Conservation (phyloP, 2,888 invertebrate species). For the Drosophila bunnanda region DNA sequence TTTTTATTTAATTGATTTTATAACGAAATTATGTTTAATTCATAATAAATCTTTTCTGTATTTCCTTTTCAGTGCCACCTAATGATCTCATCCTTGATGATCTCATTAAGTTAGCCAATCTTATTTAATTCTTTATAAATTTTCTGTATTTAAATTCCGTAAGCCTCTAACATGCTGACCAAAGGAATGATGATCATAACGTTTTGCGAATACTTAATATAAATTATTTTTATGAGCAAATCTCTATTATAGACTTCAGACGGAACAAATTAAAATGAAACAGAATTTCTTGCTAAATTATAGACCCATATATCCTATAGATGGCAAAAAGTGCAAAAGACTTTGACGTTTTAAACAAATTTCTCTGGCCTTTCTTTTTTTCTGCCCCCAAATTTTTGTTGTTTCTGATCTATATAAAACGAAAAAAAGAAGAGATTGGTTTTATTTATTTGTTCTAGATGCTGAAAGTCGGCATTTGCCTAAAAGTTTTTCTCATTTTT, state of each 20-base stretch:
- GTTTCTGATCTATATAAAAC: constrained; percentile 25
- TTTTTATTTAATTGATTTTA: too few relatives aligned
- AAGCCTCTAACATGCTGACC: constrained; percentile 1
- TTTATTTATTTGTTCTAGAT: constrained; percentile 72
- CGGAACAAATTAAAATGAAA: constrained; percentile 30
- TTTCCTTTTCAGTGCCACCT: not conserved
- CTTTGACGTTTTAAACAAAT: constrained; percentile 72
- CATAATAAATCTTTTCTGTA: too few relatives aligned
- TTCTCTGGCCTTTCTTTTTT: constrained; percentile 51
- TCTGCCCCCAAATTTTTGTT: not conserved
- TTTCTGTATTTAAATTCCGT: not conserved
- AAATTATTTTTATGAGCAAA: constrained; percentile 9
- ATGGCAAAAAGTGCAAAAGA: constrained; percentile 63
- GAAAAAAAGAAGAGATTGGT: constrained; percentile 39
- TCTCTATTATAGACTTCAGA: constrained; percentile 24
- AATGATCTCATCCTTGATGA: constrained; percentile 8
- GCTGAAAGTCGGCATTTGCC: constrained; percentile 47
- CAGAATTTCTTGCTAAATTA: constrained; percentile 18
- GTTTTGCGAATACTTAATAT: constrained; percentile 14
- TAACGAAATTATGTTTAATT: too few relatives aligned
- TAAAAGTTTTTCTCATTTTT: constrained; percentile 23
- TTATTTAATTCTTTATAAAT: not conserved
- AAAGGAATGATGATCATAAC: constrained; percentile 9
- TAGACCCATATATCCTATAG: constrained; percentile 45
- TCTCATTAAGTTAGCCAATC: not conserved